A percentile compares a stretch with the other conserved stretches of the same genome.
phyloP scores from a whole-genome alignment of 2,888 invertebrate species.

The Endotricha flammealis region DNA sequence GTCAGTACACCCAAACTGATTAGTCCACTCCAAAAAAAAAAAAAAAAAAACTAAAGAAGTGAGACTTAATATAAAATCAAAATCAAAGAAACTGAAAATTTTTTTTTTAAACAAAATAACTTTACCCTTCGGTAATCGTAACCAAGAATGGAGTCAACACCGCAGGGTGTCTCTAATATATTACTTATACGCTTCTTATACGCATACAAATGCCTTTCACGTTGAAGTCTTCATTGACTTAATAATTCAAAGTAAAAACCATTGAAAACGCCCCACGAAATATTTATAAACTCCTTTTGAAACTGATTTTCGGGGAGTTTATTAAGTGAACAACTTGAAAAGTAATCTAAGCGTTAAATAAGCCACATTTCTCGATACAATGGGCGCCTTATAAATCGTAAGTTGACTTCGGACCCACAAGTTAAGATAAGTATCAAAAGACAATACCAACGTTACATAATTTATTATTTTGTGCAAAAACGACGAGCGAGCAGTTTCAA shows the following conservation, averaged over 20 bases:
- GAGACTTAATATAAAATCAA: too few species aligned
- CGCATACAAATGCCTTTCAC: too few species aligned
- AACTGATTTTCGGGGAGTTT: not conserved
- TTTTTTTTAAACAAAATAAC: too few species aligned
- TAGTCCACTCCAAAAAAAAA: too few species aligned
- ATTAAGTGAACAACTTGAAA: not conserved
- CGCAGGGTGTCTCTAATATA: too few species aligned
- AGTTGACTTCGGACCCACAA: slow-evolving; percentile 32
- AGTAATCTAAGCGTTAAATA: not conserved
- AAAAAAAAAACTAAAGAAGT: too few species aligned
- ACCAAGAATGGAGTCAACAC: too few species aligned
- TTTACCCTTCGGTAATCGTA: too few species aligned
- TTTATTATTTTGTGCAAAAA: slow-evolving; percentile 66
- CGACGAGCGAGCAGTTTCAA: slow-evolving; percentile 32
- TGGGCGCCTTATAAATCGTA: slow-evolving; percentile 6
- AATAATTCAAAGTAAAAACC: not conserved
- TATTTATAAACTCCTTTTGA: not conserved
- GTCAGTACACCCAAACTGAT: too few species aligned
- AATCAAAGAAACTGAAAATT: too few species aligned
- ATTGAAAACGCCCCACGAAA: not conserved
- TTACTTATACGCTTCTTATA: too few species aligned
- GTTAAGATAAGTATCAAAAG: slow-evolving; percentile 57
- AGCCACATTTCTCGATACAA: not conserved
- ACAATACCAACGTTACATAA: slow-evolving; percentile 65
- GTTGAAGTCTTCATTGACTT: too few species aligned